Percentiles rank a stretch among this genome's conserved stretches.
These are phyloP conservation scores for Drosophila melanica DNA, from an alignment of 1,140 invertebrate species.

Conservation along the genomic window DNA sequence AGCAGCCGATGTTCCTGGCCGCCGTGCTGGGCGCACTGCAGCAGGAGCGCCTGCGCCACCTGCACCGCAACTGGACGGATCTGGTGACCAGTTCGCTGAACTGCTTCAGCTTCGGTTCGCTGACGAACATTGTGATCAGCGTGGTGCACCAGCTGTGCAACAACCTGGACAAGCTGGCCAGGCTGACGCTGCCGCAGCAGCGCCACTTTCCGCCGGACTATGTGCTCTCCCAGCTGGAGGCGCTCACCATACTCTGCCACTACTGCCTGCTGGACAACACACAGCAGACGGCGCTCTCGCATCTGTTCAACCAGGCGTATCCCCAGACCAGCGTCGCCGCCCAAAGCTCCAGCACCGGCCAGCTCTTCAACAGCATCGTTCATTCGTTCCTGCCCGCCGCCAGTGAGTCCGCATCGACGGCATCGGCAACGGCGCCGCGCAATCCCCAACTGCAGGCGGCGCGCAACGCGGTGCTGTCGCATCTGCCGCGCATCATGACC, in stretches of 20 bases:
- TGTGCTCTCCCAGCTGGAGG: slow-evolving; percentile 91
- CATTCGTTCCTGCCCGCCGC: slow-evolving; percentile 89
- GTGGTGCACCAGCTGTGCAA: slow-evolving; percentile 93
- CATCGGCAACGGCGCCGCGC: slow-evolving; percentile 73
- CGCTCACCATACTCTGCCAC: slow-evolving; percentile 92
- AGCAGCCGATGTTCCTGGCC: slow-evolving; percentile 94
- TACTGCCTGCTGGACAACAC: slow-evolving; percentile 92
- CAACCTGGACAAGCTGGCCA: slow-evolving; percentile 89
- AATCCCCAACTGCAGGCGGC: slow-evolving; percentile 85
- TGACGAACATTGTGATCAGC: slow-evolving; percentile 91
- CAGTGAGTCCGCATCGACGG: slow-evolving; percentile 49
- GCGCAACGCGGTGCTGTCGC: slow-evolving; percentile 90
- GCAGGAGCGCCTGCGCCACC: slow-evolving; percentile 87
- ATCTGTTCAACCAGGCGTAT: slow-evolving; percentile 86
- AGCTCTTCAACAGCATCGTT: slow-evolving; percentile 92
- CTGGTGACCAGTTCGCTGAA: slow-evolving; percentile 89
- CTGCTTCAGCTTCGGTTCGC: slow-evolving; percentile 90
- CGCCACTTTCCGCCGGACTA: slow-evolving; percentile 89
- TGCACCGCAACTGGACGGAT: slow-evolving; percentile 92
- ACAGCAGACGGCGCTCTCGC: slow-evolving; percentile 87
- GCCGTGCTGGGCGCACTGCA: slow-evolving; percentile 92
- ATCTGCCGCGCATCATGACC: slow-evolving; percentile 92
- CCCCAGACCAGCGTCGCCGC: slow-evolving; percentile 84
- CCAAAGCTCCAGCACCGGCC: slow-evolving; percentile 87
- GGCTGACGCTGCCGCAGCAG: slow-evolving; percentile 74